Evolutionary conservation across 2,888 invertebrate species (phyloP).

Genomic region (Rotaria magnacalcarata): DNA sequence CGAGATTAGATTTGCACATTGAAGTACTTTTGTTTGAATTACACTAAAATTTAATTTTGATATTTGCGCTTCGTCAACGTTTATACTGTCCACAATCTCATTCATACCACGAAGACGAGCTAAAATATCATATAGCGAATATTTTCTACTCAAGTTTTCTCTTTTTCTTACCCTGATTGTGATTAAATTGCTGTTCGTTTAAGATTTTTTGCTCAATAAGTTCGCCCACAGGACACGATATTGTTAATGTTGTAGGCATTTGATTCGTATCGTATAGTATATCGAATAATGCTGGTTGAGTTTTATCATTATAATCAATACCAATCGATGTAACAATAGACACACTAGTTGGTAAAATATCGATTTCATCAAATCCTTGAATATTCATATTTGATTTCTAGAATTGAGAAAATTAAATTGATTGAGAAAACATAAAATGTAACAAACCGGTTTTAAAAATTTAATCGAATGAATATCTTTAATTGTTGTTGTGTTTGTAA

Average conservation of each 20-base stretch:
- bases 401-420: too few species aligned
- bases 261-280: constrained; percentile 57
- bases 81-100: constrained; percentile 48
- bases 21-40: constrained; percentile 66
- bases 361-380: constrained; percentile 48
- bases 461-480: constrained; percentile 7
- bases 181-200: constrained; percentile 67
- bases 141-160: too few species aligned
- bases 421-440: too few species aligned
- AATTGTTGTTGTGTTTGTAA: constrained; percentile 72
- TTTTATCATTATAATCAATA: constrained; percentile 68
- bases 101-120: constrained; percentile 80
- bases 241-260: constrained; percentile 48
- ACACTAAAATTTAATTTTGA: constrained; percentile 61
- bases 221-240: constrained; percentile 82
- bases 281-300: constrained; percentile 69
- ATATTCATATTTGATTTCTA: not conserved
- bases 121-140: constrained; percentile 46
- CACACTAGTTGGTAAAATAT: constrained; percentile 66
- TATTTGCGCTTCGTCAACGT: constrained; percentile 48
- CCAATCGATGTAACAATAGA: constrained; percentile 71
- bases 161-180: constrained; percentile 52
- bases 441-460: not conserved
- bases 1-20: constrained; percentile 65
- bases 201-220: constrained; percentile 75